Base-by-base conservation (phyloP, 1,140 invertebrate genomes). In the Chymomyza costata region DNA sequence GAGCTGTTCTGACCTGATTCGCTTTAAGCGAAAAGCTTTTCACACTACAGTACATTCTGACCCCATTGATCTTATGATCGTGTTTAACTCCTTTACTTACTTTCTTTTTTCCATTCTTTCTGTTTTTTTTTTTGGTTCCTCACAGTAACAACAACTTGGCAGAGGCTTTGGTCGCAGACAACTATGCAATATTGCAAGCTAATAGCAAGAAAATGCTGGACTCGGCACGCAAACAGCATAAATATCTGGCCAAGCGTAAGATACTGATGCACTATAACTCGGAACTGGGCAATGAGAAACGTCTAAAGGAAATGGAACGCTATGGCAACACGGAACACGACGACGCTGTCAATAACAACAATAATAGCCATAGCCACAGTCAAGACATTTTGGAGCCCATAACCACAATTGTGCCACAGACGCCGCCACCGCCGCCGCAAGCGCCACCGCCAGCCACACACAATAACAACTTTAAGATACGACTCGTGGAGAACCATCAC, bases 161-260 rank as follows among this genome's bases (percentile, higher is more conserved):
- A 14, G 60, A 80, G n/a, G 35, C 15, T 35, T 34, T 28, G 31
- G 54, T 14, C 11, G 32, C 32, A n/a, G 32, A 10, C 45, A 83
- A 82, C 15, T 85, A 65, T 19, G 68, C 64, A 14, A 84, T 85
- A 40, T 45, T 84, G 21, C 84, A 85, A 51, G 80, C 82, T 2
- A 84, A 81, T 48, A 84, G 71, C 58, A 85, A 82, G 46, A 85
- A 85, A 63, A 82, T 85, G 56, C 50, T 85, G 18, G 84, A 85
- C 50, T 70, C 82, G 51, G 74, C 74, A 8, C 60, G 80, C 8
- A 85, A 85, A 16, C 84, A 85, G 48, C 71, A 85, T 43, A 85
- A 85, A 44, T 85, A 85, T 57, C 70, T 85, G 63, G 84, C 84
- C 30, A 85, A 85, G 49, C 66, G 84, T 3, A 85, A 85, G 52